phyloP scores from a whole-genome alignment of 1,140 invertebrate genomes.

The Scaptomyza pallida region DNA sequence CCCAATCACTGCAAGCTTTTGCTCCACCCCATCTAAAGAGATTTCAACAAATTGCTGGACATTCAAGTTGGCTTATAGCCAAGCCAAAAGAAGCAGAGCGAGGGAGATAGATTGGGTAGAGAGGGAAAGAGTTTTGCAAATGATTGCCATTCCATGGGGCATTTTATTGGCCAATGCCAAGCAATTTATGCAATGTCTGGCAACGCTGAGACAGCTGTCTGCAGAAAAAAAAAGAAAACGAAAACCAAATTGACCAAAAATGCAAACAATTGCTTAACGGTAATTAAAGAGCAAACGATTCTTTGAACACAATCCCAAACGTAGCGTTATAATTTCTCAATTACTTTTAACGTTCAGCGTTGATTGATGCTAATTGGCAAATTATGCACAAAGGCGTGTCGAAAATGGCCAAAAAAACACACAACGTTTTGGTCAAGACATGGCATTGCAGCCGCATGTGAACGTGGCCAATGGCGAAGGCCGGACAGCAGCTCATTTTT shows the following conservation, averaged over 20 bases:
- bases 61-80: slow-evolving; percentile 44
- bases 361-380: slow-evolving; percentile 76
- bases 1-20: background rate
- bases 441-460: slow-evolving; percentile 48
- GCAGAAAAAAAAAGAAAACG: background rate
- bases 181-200: slow-evolving; percentile 73
- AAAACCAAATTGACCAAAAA: slow-evolving; percentile 52
- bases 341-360: slow-evolving; percentile 55
- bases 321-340: slow-evolving; percentile 72
- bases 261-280: slow-evolving; percentile 60
- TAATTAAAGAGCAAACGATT: slow-evolving; percentile 60
- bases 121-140: slow-evolving; percentile 17
- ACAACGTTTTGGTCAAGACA: slow-evolving; percentile 14
- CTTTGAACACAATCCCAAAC: slow-evolving; percentile 39
- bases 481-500: slow-evolving; percentile 73
- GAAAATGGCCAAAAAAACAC: slow-evolving; percentile 20
- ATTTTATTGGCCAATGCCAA: slow-evolving; percentile 70
- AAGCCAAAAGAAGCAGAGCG: too few relatives aligned
- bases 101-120: background rate
- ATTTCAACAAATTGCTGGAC: slow-evolving; percentile 49
- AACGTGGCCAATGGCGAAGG: slow-evolving; percentile 15
- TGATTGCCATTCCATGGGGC: slow-evolving; percentile 52
- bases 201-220: slow-evolving; percentile 36
- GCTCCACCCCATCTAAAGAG: background rate
- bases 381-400: slow-evolving; percentile 72